Base-by-base conservation (phyloP, 2,113 vertebrate genomes). In the Eurypyga helias region DNA sequence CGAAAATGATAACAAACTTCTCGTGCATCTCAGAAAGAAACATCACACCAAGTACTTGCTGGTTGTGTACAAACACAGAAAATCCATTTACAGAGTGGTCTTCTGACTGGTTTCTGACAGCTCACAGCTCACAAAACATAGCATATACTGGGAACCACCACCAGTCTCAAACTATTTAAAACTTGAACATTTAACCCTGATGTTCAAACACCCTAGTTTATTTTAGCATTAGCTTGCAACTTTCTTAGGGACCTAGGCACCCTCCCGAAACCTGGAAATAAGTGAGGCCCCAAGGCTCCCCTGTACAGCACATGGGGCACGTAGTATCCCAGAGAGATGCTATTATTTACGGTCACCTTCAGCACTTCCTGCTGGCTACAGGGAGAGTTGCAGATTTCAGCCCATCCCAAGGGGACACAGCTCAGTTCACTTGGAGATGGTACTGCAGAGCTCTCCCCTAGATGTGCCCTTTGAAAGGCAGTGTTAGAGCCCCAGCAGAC, bases 1-100 rank as follows among this genome's bases (percentile, higher is more conserved):
- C 67, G 76, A 67, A 90, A 95, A 89, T 45, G 18, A 48, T 93
- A 96, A 87, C 89, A 92, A 94, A 76, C 45, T 79, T 91, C 55
- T 57, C 61, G 48, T 94, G 69, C 65, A 72, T 82, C 61, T 60
- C 29, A 48, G 81, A 52, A 26, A 94, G 55, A 86, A 95, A 64
- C 72, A 89, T 81, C 72, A 64, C 76, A 84, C 52, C 43, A 70
- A 36, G 34, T 48, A 77, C 55, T 92, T 86, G 31, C 34, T 3
- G 5, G 55, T 2, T 67, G 41, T 62, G 51, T 95, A 90, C 69
- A 94, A 93, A 67, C 46, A 69, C 34, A 87, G 36, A 86, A 83
- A 48, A 66, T 34, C 14, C 17, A 64, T 6, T 34, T 66, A 26
- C 58, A 90, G 76, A 94, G n/a, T 70, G 66, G 7, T 77, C 45